These are phyloP conservation scores for Heliconius cydno DNA, from an alignment of 2,888 invertebrate species.

Conservation along the genomic window DNA sequence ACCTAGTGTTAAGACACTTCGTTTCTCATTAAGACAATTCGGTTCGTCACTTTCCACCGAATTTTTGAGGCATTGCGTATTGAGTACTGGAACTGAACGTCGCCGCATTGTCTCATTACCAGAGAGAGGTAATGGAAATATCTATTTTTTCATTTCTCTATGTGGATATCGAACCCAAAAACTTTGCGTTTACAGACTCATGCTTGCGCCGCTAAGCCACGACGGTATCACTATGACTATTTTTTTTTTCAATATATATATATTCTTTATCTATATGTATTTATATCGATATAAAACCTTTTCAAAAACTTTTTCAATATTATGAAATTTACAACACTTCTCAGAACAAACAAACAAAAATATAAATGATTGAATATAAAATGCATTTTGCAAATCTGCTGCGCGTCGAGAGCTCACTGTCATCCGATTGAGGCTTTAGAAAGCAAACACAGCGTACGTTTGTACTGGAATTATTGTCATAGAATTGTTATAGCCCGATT, in stretches of 20 bases:
- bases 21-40: too few species aligned
- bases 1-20: not conserved
- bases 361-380: slow-evolving; percentile 39
- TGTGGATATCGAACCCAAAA: not conserved
- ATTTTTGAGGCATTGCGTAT: not conserved
- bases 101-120: not conserved
- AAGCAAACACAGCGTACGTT: slow-evolving; percentile 33
- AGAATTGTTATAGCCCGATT: slow-evolving; percentile 28
- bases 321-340: slow-evolving; percentile 8
- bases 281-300: not conserved
- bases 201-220: not conserved
- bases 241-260: too few species aligned
- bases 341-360: slow-evolving; percentile 4
- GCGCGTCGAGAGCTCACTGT: slow-evolving; percentile 41
- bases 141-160: not conserved
- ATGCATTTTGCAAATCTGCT: slow-evolving; percentile 43
- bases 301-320: not conserved
- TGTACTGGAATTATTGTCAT: slow-evolving; percentile 33
- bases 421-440: slow-evolving; percentile 35
- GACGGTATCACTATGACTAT: not conserved
- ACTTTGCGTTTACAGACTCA: not conserved
- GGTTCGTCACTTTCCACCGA: too few species aligned
- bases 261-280: too few species aligned
- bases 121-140: not conserved
- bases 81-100: not conserved